Base-by-base conservation (phyloP, 2,888 invertebrate genomes). In the Megalurothrips usitatus region DNA sequence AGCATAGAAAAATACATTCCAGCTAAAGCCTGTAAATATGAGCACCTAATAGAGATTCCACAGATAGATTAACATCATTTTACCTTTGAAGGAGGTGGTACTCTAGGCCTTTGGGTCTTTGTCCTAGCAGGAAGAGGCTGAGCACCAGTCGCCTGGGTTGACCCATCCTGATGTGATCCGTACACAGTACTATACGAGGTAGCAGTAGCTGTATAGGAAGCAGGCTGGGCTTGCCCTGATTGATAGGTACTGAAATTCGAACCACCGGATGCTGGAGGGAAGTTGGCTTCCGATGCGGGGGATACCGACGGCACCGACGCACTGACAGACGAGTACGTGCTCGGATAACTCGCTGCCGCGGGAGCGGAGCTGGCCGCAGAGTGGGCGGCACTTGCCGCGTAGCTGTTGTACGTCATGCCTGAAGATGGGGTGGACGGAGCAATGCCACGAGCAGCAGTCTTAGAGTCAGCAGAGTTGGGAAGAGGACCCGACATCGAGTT, bases 71-170 rank as follows among this genome's bases (percentile, higher is more conserved):
- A 79, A 75, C 48, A 52, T 19, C 28, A 75, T 23, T 26, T 85
- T 87, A 93, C 93, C 90, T 94, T 96, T 75, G 95, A 95, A 10
- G 95, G 95, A 48, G 95, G 95, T 34, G 95, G 95, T 82, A 95
- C 91, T 83, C 94, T 88, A 48, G 94, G 93, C 82, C 94, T 87
- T 86, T 92, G 93, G 81, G 90, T 91, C 85, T 91, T 91, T 84
- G 91, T 90, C 85, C 92, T 87, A 82, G 89, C 88, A 63, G 88
- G 88, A 80, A 82, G 81, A 23, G 82, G 49, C 78, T 83, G 83
- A n/a, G 81, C 52, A 43, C 81, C 79, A 26, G 80, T 81, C 79
- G n/a, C 52, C 82, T 68, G 80, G 80, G 49, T 80, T 79, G 63
- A 80, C 81, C 47, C 80, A 82, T 49, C 79, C 80, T 49, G 82